These are phyloP conservation scores for Chamaedrilus cognettii DNA, from an alignment of 2,888 invertebrate species.

Conservation along the genomic window DNA sequence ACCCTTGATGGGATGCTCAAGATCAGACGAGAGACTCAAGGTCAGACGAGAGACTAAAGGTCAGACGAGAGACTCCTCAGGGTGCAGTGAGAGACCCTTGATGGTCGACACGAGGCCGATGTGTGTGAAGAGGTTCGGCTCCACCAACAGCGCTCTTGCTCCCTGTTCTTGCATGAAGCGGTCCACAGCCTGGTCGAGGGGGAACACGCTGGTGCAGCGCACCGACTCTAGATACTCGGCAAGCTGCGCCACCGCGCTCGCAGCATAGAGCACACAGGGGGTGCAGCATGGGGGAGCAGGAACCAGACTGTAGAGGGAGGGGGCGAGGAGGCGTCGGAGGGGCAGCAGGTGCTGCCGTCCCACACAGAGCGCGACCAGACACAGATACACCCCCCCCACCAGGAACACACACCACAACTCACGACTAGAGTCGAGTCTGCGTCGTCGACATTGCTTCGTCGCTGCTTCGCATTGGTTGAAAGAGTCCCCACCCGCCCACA, in stretches of 20 bases:
- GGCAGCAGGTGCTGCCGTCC: slow-evolving; percentile 49
- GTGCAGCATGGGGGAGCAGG: slow-evolving; percentile 56
- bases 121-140: slow-evolving; percentile 25
- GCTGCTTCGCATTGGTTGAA: too few species aligned
- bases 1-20: too few species aligned
- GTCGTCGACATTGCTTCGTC: too few species aligned
- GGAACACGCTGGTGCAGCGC: slow-evolving; percentile 3
- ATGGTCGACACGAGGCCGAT: slow-evolving; percentile 23
- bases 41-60: background rate
- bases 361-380: slow-evolving; percentile 39
- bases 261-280: slow-evolving; percentile 52
- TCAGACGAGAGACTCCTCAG: slow-evolving; percentile 16
- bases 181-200: slow-evolving; percentile 13
- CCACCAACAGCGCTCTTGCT: background rate
- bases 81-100: slow-evolving; percentile 18
- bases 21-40: too few species aligned
- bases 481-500: too few species aligned
- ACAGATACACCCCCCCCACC: slow-evolving; percentile 31
- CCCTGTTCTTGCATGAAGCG: background rate
- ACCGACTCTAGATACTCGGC: slow-evolving; percentile 3
- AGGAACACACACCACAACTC: too few species aligned
- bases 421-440: too few species aligned
- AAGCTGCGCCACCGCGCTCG: background rate
- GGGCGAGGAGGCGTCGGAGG: slow-evolving; percentile 42
- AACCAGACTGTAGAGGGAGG: slow-evolving; percentile 43